Evolutionary conservation across 1,140 invertebrate species (phyloP).

Genomic region (Bombus breviceps): DNA sequence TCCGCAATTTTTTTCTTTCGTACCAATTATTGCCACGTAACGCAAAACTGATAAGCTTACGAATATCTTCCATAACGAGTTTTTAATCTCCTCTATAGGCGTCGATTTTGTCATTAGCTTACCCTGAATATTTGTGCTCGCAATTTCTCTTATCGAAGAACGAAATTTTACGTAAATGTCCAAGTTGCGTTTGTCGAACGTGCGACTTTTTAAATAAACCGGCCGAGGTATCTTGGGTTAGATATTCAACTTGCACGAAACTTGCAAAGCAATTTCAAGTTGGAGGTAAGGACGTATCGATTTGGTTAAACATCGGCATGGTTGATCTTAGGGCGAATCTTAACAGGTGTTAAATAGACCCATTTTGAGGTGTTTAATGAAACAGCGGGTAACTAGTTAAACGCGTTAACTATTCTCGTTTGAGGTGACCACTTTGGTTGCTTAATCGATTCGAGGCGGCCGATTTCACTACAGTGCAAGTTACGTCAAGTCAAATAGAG

Average conservation of each 20-base stretch:
- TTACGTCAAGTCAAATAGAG: constrained; percentile 23
- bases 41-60: neutral
- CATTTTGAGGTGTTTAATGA: constrained; percentile 39
- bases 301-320: constrained; percentile 30
- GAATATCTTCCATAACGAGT: neutral
- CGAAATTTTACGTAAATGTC: neutral
- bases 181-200: neutral
- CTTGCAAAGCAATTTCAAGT: constrained; percentile 3
- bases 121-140: neutral
- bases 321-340: constrained; percentile 9
- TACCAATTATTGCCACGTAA: constrained; percentile 9
- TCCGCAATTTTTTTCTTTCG: neutral
- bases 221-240: too few species aligned
- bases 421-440: constrained; percentile 42
- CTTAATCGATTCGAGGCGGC: constrained; percentile 35
- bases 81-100: neutral
- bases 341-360: constrained; percentile 38
- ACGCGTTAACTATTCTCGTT: constrained; percentile 38
- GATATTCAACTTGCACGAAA: neutral
- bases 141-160: neutral
- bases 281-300: neutral
- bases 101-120: neutral
- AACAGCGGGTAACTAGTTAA: constrained; percentile 31
- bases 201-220: neutral
- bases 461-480: constrained; percentile 22